Evolutionary conservation across 2,888 invertebrate species (phyloP).

Genomic region (Dryadula phaetusa): DNA sequence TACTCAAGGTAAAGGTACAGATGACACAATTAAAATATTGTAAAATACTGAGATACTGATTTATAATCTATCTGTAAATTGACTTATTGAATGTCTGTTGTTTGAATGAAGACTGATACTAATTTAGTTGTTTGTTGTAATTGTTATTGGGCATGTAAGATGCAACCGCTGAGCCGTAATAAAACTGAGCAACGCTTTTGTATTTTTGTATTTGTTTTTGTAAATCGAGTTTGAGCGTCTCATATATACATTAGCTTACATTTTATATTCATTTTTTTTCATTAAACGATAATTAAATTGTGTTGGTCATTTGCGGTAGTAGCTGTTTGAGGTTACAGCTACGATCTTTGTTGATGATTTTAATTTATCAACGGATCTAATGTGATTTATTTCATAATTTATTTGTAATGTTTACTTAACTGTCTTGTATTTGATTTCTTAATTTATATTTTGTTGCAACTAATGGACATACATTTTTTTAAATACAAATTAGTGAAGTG

Average conservation of each 20-base stretch:
- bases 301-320: constrained; percentile 22
- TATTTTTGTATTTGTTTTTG: constrained; percentile 16
- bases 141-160: constrained; percentile 43
- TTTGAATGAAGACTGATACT: constrained; percentile 79
- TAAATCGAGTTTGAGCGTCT: constrained; percentile 17
- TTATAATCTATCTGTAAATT: constrained; percentile 43
- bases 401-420: constrained; percentile 6
- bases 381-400: constrained; percentile 16
- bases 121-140: constrained; percentile 49
- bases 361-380: constrained; percentile 23
- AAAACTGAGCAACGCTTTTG: constrained; percentile 7
- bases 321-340: constrained; percentile 11
- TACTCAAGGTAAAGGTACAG: constrained; percentile 6
- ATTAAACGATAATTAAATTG: constrained; percentile 21
- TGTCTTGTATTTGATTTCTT: constrained; percentile 13
- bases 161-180: neutral
- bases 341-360: constrained; percentile 15
- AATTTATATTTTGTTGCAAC: constrained; percentile 8
- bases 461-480: neutral
- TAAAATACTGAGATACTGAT: constrained; percentile 8
- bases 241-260: constrained; percentile 16
- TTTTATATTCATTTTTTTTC: constrained; percentile 23
- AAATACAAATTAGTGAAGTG: no score
- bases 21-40: constrained; percentile 8
- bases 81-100: constrained; percentile 53